These are phyloP conservation scores for Helicoverpa assulta DNA, from an alignment of 2,888 invertebrate genomes.

Conservation along the genomic window DNA sequence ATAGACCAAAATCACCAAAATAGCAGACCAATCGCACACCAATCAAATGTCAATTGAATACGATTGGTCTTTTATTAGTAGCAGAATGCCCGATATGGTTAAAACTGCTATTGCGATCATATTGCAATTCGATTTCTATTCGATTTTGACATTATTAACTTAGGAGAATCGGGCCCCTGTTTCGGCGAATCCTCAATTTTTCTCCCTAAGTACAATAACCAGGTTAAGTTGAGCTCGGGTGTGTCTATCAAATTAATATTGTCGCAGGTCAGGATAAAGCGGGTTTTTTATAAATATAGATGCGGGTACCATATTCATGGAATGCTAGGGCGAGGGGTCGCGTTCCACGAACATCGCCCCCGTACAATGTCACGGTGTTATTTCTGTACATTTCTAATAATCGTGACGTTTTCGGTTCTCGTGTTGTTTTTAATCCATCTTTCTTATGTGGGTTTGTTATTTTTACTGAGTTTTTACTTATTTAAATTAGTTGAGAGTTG, in stretches of 20 bases:
- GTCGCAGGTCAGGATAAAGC: slow-evolving; percentile 57
- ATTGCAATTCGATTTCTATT: too few relatives aligned
- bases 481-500: too few relatives aligned
- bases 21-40: too few relatives aligned
- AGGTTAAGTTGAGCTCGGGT: slow-evolving; percentile 50
- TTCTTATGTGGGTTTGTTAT: slow-evolving; percentile 20
- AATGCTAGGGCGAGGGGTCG: slow-evolving; percentile 55
- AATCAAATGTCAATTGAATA: too few relatives aligned
- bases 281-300: slow-evolving; percentile 52
- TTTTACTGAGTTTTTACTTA: slow-evolving; percentile 23
- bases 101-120: too few relatives aligned
- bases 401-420: slow-evolving; percentile 23
- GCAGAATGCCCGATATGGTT: too few relatives aligned
- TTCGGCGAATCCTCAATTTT: slow-evolving; percentile 63
- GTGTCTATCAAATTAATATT: slow-evolving; percentile 44
- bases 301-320: slow-evolving; percentile 63
- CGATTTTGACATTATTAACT: too few relatives aligned
- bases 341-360: slow-evolving; percentile 66
- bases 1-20: too few relatives aligned
- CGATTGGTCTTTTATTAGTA: too few relatives aligned
- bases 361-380: slow-evolving; percentile 59
- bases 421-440: slow-evolving; percentile 36
- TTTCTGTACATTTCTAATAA: slow-evolving; percentile 57
- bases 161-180: too few relatives aligned
- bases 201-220: slow-evolving; percentile 53